Percentiles rank a stretch among this genome's conserved stretches.
Evolutionary conservation across 2,113 vertebrate genomes (phyloP).

Genomic region (Alligator sinensis): DNA sequence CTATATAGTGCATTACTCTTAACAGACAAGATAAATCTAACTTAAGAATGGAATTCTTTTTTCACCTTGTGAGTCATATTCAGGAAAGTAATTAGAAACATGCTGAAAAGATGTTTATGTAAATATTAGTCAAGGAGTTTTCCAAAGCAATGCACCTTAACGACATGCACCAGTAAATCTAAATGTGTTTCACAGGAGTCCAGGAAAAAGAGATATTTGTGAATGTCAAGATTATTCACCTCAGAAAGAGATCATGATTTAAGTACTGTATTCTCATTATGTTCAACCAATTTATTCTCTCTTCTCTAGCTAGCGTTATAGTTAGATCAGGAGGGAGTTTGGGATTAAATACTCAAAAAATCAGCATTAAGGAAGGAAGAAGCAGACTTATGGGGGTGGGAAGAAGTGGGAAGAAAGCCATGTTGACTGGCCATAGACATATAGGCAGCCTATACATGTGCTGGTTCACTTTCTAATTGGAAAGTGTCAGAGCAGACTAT

Average conservation of each 20-base stretch:
- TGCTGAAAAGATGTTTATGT: neutral
- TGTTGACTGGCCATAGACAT: neutral
- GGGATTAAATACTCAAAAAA: neutral
- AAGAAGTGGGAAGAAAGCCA: neutral
- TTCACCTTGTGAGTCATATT: neutral
- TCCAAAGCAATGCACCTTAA: slow-evolving; percentile 19
- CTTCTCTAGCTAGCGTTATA: neutral
- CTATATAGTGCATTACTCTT: neutral
- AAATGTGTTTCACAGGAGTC: neutral
- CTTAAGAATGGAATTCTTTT: neutral
- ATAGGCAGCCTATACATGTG: too few relatives aligned
- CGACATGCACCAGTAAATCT: slow-evolving; percentile 11
- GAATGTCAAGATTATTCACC: neutral
- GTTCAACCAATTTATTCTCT: neutral
- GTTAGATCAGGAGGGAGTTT: neutral
- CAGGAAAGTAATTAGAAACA: slow-evolving; percentile 5
- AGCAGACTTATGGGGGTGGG: neutral
- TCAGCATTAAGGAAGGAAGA: neutral
- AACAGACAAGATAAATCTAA: neutral
- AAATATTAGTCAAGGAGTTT: slow-evolving; percentile 18
- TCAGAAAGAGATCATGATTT: neutral
- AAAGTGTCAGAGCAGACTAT: too few relatives aligned
- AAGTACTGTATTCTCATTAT: neutral
- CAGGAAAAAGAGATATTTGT: slow-evolving; percentile 10
- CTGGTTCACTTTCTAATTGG: too few relatives aligned